Conservation (phyloP, 2,113 vertebrate species). For the Xenopus tropicalis region UCB_Xtro_10.0 CM004448.2:90606501-90607000, state of each 20-base stretch:
- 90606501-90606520: slow-evolving; percentile 12
- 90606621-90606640: slow-evolving; percentile 41
- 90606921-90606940: background rate
- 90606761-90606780: slow-evolving; percentile 16
- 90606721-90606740: slow-evolving; percentile 37
- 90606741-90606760: background rate
- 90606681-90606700: slow-evolving; percentile 26
- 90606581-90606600: slow-evolving; percentile 14
- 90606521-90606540: background rate
- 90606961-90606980: background rate
- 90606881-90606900: slow-evolving; percentile 43
- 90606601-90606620: background rate
- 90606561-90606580: background rate
- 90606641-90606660: slow-evolving; percentile 42
- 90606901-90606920: slow-evolving; percentile 18
- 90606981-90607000: background rate
- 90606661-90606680: background rate
- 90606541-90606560: slow-evolving; percentile 30
- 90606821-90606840: too few species aligned
- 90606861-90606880: background rate
- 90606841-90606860: too few species aligned
- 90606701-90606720: slow-evolving; percentile 6
- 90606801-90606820: too few species aligned
- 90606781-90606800: slow-evolving; percentile 41
- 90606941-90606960: background rate